A percentile compares a stretch with the other conserved stretches of the same genome.
Conservation (phyloP, 2,113 vertebrate species). For the Riparia riparia region DNA sequence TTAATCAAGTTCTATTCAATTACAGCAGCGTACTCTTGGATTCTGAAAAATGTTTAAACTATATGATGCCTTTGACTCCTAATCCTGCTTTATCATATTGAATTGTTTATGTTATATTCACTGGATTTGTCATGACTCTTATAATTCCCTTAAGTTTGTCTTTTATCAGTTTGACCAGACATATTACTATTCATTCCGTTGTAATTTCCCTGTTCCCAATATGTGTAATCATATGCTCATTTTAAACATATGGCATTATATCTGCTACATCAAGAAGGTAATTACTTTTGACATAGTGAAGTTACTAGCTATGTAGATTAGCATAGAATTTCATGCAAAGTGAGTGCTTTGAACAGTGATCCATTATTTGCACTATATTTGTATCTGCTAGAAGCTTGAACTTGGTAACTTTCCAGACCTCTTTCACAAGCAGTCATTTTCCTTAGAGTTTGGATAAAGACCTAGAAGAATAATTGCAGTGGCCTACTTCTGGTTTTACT, state of each 20-base stretch:
- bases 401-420: conserved; percentile 4
- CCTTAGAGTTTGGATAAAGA: not conserved
- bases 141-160: not conserved
- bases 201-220: not conserved
- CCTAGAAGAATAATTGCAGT: not conserved
- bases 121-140: not conserved
- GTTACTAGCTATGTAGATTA: not conserved
- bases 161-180: conserved; percentile 2
- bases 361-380: not conserved
- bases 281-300: not conserved
- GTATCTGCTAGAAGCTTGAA: not conserved
- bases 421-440: not conserved
- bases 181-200: not conserved
- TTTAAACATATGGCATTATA: not conserved
- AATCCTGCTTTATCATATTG: not conserved
- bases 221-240: not conserved
- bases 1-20: not conserved
- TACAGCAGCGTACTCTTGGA: not conserved
- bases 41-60: conserved; percentile 7
- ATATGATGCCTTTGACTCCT: not conserved
- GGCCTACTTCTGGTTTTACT: not conserved
- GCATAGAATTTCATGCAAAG: not conserved
- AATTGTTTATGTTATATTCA: not conserved
- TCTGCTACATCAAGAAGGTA: not conserved
- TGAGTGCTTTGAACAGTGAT: not conserved